phyloP scores from a whole-genome alignment of 1,140 invertebrate species.

The Asobara japonica region DNA sequence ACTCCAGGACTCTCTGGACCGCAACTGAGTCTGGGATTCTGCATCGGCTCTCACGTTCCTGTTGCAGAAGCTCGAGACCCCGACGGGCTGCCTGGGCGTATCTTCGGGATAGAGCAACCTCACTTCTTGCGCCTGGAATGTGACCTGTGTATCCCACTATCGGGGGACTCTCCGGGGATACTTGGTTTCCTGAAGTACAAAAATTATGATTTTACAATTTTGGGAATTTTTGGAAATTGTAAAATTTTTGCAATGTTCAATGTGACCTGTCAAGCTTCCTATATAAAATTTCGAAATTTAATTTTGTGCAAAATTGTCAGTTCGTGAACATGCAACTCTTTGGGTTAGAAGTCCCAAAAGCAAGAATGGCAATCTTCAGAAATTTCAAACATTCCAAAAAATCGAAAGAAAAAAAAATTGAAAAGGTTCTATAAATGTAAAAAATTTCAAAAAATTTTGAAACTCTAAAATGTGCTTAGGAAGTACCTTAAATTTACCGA shows the following conservation, averaged over 20 bases:
- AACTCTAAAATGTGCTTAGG: background rate
- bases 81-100: slow-evolving; percentile 75
- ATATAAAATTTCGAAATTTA: too few relatives aligned
- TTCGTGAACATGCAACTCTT: too few relatives aligned
- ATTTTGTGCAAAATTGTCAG: too few relatives aligned
- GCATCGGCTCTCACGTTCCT: slow-evolving; percentile 67
- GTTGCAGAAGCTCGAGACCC: slow-evolving; percentile 70
- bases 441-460: background rate
- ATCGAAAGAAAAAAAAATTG: too few relatives aligned
- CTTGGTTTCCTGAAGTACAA: slow-evolving; percentile 69
- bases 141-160: slow-evolving; percentile 79
- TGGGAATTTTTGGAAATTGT: background rate
- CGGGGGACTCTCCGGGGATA: slow-evolving; percentile 75
- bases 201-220: background rate
- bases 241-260: too few relatives aligned
- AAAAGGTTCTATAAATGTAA: too few relatives aligned
- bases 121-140: slow-evolving; percentile 74
- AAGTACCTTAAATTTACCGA: slow-evolving; percentile 53
- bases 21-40: slow-evolving; percentile 28
- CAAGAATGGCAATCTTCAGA: too few relatives aligned
- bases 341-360: too few relatives aligned
- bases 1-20: slow-evolving; percentile 45
- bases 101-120: slow-evolving; percentile 74
- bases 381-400: too few relatives aligned
- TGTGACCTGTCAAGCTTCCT: too few relatives aligned